Evolutionary conservation across 2,797 vertebrate species (phyloP).

Genomic region (Hyperoplus lanceolatus): DNA sequence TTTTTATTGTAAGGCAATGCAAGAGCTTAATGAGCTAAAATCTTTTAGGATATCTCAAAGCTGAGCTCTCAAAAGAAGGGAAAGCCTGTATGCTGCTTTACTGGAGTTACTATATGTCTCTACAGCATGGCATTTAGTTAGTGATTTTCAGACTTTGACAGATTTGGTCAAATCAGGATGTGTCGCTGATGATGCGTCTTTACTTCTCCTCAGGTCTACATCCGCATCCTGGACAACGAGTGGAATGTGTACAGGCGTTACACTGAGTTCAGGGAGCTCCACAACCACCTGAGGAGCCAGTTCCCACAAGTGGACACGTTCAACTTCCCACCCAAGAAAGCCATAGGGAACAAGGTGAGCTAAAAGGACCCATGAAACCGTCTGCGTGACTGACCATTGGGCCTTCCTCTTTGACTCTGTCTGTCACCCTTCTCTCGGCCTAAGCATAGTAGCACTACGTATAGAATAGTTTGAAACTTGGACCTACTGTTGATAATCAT

Average conservation of each 20-base stretch:
- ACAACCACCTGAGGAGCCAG: conserved; percentile 90
- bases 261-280: conserved; percentile 93
- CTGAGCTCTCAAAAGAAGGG: neutral
- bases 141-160: neutral
- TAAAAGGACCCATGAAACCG: neutral
- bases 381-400: neutral
- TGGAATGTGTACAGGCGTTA: conserved; percentile 98
- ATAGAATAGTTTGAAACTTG: neutral
- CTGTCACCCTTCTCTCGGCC: neutral
- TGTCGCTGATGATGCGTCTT: neutral
- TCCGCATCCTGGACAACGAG: conserved; percentile 97
- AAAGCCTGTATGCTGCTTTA: neutral
- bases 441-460: neutral
- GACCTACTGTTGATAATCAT: neutral
- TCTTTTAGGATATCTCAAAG: neutral
- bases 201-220: conserved; percentile 89
- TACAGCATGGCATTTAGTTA: neutral
- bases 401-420: neutral
- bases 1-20: conserved; percentile 26
- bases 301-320: conserved; percentile 93
- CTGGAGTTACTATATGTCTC: neutral
- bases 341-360: conserved; percentile 97
- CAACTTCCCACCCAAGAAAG: conserved; percentile 97
- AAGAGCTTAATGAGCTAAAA: conserved; percentile 26
- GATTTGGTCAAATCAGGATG: neutral